A percentile compares a stretch with the other conserved stretches of the same genome.
phyloP scores from a whole-genome alignment of 2,113 vertebrate species.

The Melanerpes formicivorus region DNA sequence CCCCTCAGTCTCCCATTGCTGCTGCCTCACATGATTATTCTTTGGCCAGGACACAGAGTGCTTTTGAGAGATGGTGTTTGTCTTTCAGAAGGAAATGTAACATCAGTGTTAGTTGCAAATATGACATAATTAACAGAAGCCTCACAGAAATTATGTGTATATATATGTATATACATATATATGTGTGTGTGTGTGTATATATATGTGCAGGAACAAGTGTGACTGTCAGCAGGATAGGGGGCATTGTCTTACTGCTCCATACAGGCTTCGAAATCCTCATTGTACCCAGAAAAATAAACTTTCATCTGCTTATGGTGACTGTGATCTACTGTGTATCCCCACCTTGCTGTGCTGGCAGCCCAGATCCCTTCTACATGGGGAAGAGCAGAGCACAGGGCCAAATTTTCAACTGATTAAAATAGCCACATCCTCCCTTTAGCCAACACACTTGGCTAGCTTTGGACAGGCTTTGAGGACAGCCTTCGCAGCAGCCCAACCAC shows the following conservation, averaged over 20 bases:
- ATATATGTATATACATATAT: background rate
- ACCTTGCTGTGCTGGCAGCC: background rate
- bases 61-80: background rate
- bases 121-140: background rate
- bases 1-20: background rate
- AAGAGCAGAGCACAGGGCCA: background rate
- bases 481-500: background rate
- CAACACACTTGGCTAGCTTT: background rate
- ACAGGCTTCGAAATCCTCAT: background rate
- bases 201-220: background rate
- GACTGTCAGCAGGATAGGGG: background rate
- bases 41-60: slow-evolving; percentile 53
- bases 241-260: background rate
- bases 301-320: background rate
- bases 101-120: background rate
- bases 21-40: slow-evolving; percentile 28
- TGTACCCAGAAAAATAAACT: background rate
- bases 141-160: background rate
- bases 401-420: background rate
- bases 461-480: background rate
- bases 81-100: background rate
- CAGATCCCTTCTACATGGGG: background rate
- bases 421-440: background rate
- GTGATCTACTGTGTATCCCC: accelerated
- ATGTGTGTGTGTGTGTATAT: background rate